These are phyloP conservation scores for Latrodectus elegans DNA, from an alignment of 2,888 invertebrate genomes.

Conservation along the genomic window DNA sequence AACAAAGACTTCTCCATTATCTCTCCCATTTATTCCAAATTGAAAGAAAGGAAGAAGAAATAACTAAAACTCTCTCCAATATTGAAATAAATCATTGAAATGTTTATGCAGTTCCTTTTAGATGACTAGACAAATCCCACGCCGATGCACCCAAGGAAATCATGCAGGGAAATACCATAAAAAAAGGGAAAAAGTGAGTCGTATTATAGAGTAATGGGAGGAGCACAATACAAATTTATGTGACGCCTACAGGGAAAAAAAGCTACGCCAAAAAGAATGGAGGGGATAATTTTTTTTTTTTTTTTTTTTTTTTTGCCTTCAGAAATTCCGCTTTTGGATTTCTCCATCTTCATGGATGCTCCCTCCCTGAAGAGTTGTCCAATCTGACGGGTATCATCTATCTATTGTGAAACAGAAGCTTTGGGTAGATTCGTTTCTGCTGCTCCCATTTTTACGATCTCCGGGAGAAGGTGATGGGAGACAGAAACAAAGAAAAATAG, in stretches of 20 bases:
- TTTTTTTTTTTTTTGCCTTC: not conserved
- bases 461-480: not conserved
- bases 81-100: no score
- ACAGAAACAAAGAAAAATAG: not conserved
- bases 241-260: constrained; percentile 31
- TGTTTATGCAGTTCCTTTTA: no score
- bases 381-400: constrained; percentile 32
- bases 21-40: no score
- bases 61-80: no score
- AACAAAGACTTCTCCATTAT: no score
- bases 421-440: not conserved
- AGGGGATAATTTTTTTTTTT: constrained; percentile 10
- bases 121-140: no score
- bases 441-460: not conserved
- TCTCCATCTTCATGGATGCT: not conserved
- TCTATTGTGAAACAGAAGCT: constrained; percentile 16
- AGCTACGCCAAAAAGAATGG: constrained; percentile 16
- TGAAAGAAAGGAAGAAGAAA: no score
- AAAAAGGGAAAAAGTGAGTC: not conserved
- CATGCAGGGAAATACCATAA: not conserved
- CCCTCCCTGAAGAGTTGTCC: constrained; percentile 44
- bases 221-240: constrained; percentile 39
- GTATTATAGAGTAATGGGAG: not conserved
- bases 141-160: no score
- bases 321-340: constrained; percentile 6